Evolutionary conservation across 2,888 invertebrate genomes (phyloP).

Genomic region (Keiferia lycopersicella): DNA sequence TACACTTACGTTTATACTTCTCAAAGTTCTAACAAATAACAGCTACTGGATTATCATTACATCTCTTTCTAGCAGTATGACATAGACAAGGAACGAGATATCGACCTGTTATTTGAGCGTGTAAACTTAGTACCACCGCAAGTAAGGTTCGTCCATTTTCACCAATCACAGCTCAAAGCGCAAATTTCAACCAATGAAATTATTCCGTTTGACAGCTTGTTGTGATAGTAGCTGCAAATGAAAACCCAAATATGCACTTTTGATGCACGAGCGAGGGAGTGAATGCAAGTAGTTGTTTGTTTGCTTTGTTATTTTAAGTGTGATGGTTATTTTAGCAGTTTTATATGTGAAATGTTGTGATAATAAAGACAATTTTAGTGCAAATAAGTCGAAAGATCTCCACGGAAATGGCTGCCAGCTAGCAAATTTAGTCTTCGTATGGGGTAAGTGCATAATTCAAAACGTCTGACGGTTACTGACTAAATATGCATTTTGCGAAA

Average conservation of each 20-base stretch:
- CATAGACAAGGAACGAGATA: not conserved
- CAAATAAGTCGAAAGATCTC: constrained; percentile 16
- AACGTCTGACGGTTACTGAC: constrained; percentile 35
- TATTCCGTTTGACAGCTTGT: constrained; percentile 8
- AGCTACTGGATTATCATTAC: not conserved
- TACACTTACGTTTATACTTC: not conserved
- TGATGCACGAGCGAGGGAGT: constrained; percentile 19
- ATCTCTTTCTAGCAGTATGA: not conserved
- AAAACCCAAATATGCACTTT: constrained; percentile 26
- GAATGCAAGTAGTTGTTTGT: constrained; percentile 29
- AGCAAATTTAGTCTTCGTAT: constrained; percentile 24
- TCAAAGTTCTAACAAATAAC: not conserved
- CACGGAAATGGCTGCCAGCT: constrained; percentile 31
- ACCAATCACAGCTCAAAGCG: constrained; percentile 5
- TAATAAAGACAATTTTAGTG: constrained; percentile 22
- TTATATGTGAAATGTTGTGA: constrained; percentile 26
- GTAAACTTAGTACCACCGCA: constrained; percentile 6
- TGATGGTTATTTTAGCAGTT: constrained; percentile 27
- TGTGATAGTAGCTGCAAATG: constrained; percentile 6
- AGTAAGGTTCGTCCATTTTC: not conserved
- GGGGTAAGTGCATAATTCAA: constrained; percentile 37
- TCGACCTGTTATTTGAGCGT: not conserved
- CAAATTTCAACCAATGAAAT: constrained; percentile 9
- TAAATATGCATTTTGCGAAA: constrained; percentile 25
- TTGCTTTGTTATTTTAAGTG: constrained; percentile 32